Base-by-base conservation (phyloP, 1,140 invertebrate genomes). In the Aporrectodea caliginosa region DNA sequence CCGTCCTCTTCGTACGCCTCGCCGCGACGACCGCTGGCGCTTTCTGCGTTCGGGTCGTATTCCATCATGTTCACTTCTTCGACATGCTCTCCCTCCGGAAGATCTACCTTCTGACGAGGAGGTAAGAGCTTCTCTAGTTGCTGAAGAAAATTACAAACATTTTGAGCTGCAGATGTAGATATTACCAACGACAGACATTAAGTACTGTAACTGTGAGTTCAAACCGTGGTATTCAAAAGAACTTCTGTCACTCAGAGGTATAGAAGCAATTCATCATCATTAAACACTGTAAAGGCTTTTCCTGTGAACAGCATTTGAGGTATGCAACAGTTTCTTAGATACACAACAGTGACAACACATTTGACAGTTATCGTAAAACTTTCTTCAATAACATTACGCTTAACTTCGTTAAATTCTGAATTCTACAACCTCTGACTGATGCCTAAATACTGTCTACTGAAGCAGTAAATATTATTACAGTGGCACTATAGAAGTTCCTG, bases 41-140 rank as follows among this genome's bases (percentile, higher is more conserved):
- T 88, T 14, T 86, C 83, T 22, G 81, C 71, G 27, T 83, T 85
- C 1, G 91, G 90, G 79, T 93, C 92, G 84, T 92, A 94, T 77
- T 95, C 93, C 82, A 91, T 90, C 84, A 96, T 87, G 84, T 93
- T 91, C 0, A 94, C 94, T 87, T 95, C 93, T 87, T 95, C 94
- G 0, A 94, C 93, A 84, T 93, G 89, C 35, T 94, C 92, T 31
- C 92, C 92, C 76, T 88, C 89, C 0, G 93, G 93, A 88, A 92
- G 91, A 34, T 89, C 90, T 86, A 92, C 91, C 43, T 92, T 90
- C 81, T 93, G 89, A 14, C 91, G 88, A 1, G 93, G 93, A 1
- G 93, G 93, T 77, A 95, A 87, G 35, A 94, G 84, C 69, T 86
- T 88, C 88, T 95, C 94, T 75, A 95, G 87, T 86, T 90, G 86